Evolutionary conservation across 1,140 invertebrate species (phyloP), one percentile per base, ranked within the genome.

Genomic region (Probaryconus sp.): DNA sequence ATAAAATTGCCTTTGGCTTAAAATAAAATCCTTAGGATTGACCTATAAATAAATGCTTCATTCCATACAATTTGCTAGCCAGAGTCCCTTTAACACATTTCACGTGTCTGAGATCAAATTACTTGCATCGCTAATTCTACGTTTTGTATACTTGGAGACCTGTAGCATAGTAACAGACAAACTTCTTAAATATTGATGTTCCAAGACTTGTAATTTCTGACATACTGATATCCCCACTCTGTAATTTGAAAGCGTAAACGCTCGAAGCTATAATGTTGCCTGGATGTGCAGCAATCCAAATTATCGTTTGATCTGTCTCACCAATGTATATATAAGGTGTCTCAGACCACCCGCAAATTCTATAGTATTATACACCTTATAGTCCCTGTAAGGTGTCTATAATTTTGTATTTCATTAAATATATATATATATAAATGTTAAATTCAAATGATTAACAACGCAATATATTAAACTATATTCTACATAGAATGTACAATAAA

Each of bases 131-230:
- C 45, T 61, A 61, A 61, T 48, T 28, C 17, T 50, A 50, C n/a
- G 35, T 38, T 47, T 60, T 43, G 42, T 47, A 4, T 33, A 21
- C 37, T 13, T 10, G 10, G 24, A 43, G 40, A 58, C 37, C 33
- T 61, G 56, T 61, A 40, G 11, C 17, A 51, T 7, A 33, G 10
- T 13, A 50, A 14, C 28, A 43, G 47, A 9, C 38, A 37, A 42
- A 67, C 33, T 47, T 48, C 63, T 67, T 55, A 55, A 65, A 67
- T 56, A 55, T 67, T 55, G 42, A 64, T 43, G 50, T 47, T 38
- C 20, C 24, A 14, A 67, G 40, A 20, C 50, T 56, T 51, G 47
- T 64, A 55, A 67, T 67, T 47, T 55, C 38, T 56, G 40, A 55
- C 42, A 38, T 67, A 30, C 40, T 55, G 50, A 67, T 48, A 67